phyloP scores from a whole-genome alignment of 2,888 invertebrate species.

The Drosophila siamana region DNA sequence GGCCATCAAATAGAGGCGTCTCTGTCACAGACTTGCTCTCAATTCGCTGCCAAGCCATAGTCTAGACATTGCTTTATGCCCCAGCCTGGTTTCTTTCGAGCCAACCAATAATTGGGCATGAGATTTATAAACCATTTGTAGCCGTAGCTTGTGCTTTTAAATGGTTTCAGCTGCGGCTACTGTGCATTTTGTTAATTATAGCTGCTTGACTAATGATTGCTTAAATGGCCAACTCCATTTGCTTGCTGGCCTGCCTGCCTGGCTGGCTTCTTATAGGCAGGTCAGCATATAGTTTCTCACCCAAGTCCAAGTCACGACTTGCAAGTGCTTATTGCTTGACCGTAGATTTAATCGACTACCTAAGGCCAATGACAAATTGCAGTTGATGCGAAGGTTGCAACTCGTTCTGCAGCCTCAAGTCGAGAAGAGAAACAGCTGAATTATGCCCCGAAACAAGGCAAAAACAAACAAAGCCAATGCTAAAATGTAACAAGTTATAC shows the following conservation, averaged over 20 bases:
- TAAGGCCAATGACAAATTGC: constrained; percentile 1
- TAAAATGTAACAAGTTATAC: too few relatives aligned
- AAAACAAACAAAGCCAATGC: too few relatives aligned
- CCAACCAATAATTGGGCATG: neutral
- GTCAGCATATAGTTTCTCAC: too few relatives aligned
- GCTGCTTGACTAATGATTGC: constrained; percentile 56
- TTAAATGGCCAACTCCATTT: constrained; percentile 39
- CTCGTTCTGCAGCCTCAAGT: too few relatives aligned
- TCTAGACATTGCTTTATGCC: constrained; percentile 59
- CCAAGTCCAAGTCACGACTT: constrained; percentile 51
- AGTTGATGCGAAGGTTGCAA: neutral
- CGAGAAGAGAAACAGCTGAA: too few relatives aligned
- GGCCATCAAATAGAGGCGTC: constrained; percentile 2
- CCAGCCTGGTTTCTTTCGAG: constrained; percentile 67
- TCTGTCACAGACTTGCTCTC: constrained; percentile 16
- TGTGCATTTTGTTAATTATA: constrained; percentile 54
- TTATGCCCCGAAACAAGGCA: too few relatives aligned
- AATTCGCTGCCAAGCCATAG: constrained; percentile 30
- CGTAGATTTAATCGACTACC: neutral
- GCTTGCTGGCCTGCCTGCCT: constrained; percentile 9
- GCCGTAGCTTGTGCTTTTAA: constrained; percentile 15
- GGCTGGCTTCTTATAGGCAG: too few relatives aligned
- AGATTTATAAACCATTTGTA: constrained; percentile 29
- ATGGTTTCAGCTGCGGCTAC: constrained; percentile 30
- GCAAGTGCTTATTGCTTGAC: neutral